Evolutionary conservation across 1,140 invertebrate species (phyloP).

Genomic region (Drosophila albomicans): DNA sequence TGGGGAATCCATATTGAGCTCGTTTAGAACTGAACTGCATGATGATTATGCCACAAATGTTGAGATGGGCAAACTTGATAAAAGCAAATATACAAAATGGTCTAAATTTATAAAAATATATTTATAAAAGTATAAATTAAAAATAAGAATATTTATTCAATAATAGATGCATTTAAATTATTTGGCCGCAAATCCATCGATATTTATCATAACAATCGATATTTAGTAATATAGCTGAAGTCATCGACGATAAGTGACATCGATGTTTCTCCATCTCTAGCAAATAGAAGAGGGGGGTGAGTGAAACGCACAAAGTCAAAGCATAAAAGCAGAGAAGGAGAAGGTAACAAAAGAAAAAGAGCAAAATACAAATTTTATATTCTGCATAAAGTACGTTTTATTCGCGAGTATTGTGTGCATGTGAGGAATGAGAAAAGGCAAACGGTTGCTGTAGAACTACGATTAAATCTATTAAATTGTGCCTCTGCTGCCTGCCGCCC

Average conservation of each 20-base stretch:
- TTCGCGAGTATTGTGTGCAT: constrained; percentile 12
- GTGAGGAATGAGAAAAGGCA: constrained; percentile 4
- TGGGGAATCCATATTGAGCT: background rate
- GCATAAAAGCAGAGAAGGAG: constrained; percentile 32
- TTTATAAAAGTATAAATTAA: too few relatives aligned
- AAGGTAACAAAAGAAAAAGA: constrained; percentile 41
- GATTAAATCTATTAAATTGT: constrained; percentile 17
- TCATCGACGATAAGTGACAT: too few relatives aligned
- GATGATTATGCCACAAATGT: background rate
- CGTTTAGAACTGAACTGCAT: background rate
- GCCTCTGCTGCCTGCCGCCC: background rate
- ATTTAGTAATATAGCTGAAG: too few relatives aligned
- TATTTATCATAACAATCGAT: too few relatives aligned
- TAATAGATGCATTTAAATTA: too few relatives aligned
- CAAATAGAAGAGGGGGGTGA: constrained; percentile 23
- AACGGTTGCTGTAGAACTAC: background rate
- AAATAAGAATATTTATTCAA: too few relatives aligned
- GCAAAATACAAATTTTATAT: constrained; percentile 10
- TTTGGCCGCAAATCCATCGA: too few relatives aligned
- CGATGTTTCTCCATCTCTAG: constrained; percentile 1
- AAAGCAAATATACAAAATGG: too few relatives aligned
- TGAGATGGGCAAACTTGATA: too few relatives aligned
- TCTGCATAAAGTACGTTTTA: background rate
- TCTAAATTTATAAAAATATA: too few relatives aligned
- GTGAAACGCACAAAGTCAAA: constrained; percentile 40